Evolutionary conservation across 53 echinoderm and acorn worm genomes (phyloP), one percentile per base, ranked within the genome.

Genomic region (Hippasteria phrygiana): DNA sequence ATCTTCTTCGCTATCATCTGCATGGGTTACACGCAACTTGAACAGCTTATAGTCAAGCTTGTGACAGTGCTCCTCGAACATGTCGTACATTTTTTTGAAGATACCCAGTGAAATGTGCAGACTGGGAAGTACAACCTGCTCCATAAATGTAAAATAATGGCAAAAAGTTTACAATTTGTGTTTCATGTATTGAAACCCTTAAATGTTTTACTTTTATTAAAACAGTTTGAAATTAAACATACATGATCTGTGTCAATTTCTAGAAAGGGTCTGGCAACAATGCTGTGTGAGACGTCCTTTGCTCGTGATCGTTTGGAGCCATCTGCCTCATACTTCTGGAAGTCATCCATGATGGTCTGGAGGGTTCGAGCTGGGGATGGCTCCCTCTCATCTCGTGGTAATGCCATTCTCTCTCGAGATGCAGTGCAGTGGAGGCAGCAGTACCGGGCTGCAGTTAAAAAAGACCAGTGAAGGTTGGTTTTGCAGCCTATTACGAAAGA

Each of bases 191-290:
- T 4, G 28, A 63, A 63, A 63, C 11, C 4, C 18, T 43, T 20
- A 33, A 8, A 6, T 43, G 9, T 38, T 39, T 73, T 8, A 9
- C 54, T 78, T 78, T 31, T 27, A 34, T 50, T 13, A 32, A 17
- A 11, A 18, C 78, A 24, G 3, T n/a, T 77, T 78, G 53, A 37
- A 37, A 55, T 39, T 36, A 31, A 34, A 89, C 82, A 71, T 82
- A 90, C 90, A 63, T 90, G 59, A 45, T 81, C 40, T 16, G 33
- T 40, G n/a, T 74, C 83, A 39, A 90, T 72, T 14, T 56, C 62
- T 0, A 90, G 18, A 34, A 90, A 40, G 3, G 83, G 83, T 2
- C 33, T 31, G 4, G 45, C 7, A 0, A 89, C 89, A 13, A 89
- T 74, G 46, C 90, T 90, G 35, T 72, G 37, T 14, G 81, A 81